Conservation (phyloP, 1,140 invertebrate genomes). For the Ceratina australensis region DNA sequence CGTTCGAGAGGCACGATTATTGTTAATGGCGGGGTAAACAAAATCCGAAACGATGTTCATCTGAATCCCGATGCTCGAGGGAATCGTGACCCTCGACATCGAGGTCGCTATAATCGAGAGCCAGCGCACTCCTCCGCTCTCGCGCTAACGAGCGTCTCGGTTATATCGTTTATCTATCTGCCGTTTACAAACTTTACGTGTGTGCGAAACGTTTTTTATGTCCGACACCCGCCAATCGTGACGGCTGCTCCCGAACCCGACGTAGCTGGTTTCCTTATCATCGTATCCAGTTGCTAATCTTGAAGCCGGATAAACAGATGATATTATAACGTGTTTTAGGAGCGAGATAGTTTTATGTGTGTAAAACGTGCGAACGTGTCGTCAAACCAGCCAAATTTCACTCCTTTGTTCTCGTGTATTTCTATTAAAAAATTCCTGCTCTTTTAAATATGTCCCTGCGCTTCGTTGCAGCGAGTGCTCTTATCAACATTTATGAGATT, state of each 20-base stretch:
- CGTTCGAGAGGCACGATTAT: constrained; percentile 5
- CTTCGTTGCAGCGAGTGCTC: too few species aligned
- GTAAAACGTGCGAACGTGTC: too few species aligned
- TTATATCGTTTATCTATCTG: neutral
- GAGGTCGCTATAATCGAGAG: constrained; percentile 40
- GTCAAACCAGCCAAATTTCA: too few species aligned
- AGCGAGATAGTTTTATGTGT: too few species aligned
- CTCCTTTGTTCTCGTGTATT: too few species aligned
- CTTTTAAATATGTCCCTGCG: too few species aligned
- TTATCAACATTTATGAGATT: too few species aligned
- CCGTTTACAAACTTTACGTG: neutral
- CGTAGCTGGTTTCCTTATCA: constrained; percentile 32
- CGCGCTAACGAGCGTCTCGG: neutral
- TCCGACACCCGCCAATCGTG: constrained; percentile 24
- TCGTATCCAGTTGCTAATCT: constrained; percentile 11
- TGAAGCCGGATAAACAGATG: constrained; percentile 11
- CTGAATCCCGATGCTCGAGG: constrained; percentile 7
- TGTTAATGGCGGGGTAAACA: constrained; percentile 25
- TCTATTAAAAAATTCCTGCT: too few species aligned
- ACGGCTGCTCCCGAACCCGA: constrained; percentile 7
- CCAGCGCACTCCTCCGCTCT: constrained; percentile 17
- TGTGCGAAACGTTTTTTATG: neutral
- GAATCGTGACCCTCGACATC: constrained; percentile 40
- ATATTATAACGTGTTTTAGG: too few species aligned
- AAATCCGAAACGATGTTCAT: constrained; percentile 23